These are phyloP conservation scores for Phoronis australis DNA, from an alignment of 2,888 invertebrate genomes.

Conservation along the genomic window DNA sequence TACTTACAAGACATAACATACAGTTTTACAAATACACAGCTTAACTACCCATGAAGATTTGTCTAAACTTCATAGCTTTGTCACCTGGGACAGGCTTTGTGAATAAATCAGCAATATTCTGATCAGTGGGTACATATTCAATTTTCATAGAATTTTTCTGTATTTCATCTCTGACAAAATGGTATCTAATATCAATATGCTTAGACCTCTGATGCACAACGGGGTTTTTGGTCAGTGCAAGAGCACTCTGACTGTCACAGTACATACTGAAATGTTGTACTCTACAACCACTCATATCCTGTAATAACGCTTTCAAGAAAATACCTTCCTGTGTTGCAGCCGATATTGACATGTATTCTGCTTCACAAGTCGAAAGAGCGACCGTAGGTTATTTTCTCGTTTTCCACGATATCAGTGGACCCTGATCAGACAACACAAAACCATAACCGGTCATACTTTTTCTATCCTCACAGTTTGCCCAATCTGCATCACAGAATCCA, in stretches of 20 bases:
- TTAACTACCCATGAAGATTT: too few relatives aligned
- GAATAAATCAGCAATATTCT: too few relatives aligned
- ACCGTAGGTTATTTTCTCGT: constrained; percentile 15
- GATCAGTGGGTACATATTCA: not conserved
- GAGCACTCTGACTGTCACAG: constrained; percentile 18
- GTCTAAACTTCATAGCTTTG: too few relatives aligned
- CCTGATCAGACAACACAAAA: constrained; percentile 4
- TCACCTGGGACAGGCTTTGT: too few relatives aligned
- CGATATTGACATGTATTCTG: constrained; percentile 21
- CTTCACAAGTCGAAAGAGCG: constrained; percentile 20
- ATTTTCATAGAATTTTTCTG: not conserved
- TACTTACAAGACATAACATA: too few relatives aligned
- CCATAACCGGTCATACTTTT: constrained; percentile 7
- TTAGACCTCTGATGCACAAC: constrained; percentile 17
- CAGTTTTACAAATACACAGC: too few relatives aligned
- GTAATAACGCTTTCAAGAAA: not conserved
- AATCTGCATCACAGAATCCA: constrained; percentile 8
- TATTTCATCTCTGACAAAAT: constrained; percentile 11
- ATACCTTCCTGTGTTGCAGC: constrained; percentile 16
- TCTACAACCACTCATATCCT: not conserved
- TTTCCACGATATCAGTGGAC: constrained; percentile 13
- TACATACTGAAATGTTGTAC: not conserved
- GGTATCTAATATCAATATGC: constrained; percentile 18
- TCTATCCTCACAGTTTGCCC: constrained; percentile 6
- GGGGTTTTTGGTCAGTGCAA: constrained; percentile 13